These are phyloP conservation scores for Pogoniulus pusillus DNA, from an alignment of 2,797 vertebrate species.

Conservation along the genomic window DNA sequence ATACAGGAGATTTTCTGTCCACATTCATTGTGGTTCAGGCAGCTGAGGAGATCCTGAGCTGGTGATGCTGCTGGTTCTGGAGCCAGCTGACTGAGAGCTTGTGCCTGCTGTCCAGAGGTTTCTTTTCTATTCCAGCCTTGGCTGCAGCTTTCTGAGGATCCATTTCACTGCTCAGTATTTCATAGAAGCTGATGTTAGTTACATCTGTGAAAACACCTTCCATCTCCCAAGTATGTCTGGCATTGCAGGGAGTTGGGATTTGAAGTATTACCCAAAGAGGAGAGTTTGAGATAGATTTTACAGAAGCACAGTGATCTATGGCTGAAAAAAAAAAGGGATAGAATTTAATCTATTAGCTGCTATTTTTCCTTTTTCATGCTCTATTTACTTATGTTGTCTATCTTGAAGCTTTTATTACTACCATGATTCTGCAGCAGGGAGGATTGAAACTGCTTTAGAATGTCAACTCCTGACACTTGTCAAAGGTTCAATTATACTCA, in stretches of 20 bases:
- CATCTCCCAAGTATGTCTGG: background rate
- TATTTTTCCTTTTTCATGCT: background rate
- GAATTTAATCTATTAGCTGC: background rate
- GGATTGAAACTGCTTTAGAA: background rate
- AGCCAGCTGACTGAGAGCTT: background rate
- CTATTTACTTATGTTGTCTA: background rate
- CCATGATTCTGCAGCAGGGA: background rate
- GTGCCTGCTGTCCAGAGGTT: background rate
- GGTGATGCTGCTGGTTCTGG: background rate
- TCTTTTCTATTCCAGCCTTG: background rate
- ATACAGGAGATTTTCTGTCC: background rate
- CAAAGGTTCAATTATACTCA: background rate
- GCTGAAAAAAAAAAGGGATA: background rate
- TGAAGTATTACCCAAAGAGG: background rate
- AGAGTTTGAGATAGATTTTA: background rate
- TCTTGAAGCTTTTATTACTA: background rate
- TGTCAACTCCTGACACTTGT: background rate
- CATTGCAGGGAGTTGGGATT: background rate
- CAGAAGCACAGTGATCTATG: background rate
- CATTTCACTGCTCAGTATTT: background rate
- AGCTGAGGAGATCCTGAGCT: background rate
- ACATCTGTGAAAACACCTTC: background rate
- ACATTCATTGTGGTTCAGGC: accelerated
- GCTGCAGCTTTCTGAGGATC: background rate
- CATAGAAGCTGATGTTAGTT: background rate